Evolutionary conservation across 2,888 invertebrate genomes (phyloP).

Genomic region (Junonia oenone): DNA sequence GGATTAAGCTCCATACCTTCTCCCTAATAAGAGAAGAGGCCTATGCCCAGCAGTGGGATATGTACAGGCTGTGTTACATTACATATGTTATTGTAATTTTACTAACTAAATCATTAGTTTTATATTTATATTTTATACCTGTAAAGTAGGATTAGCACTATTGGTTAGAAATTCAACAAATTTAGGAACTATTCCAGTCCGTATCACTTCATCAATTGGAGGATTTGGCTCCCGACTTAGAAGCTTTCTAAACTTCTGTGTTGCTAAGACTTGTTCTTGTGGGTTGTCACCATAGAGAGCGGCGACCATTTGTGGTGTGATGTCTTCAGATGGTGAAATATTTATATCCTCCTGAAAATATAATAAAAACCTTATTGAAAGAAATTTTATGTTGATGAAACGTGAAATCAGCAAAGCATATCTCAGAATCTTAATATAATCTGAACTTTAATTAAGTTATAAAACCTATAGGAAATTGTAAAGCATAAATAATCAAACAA

Average conservation of each 20-base stretch:
- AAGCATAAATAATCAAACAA: not conserved
- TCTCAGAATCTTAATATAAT: too few relatives aligned
- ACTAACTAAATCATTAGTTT: too few relatives aligned
- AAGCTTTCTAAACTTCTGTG: conserved; percentile 95
- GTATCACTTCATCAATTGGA: conserved; percentile 97
- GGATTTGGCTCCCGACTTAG: conserved; percentile 97
- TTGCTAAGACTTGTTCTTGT: conserved; percentile 90
- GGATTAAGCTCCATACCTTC: too few relatives aligned
- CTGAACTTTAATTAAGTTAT: too few relatives aligned
- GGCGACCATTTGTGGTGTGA: conserved; percentile 91
- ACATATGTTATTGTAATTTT: too few relatives aligned
- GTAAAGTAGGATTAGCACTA: conserved; percentile 89
- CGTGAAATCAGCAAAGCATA: too few relatives aligned
- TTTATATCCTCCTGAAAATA: conserved; percentile 65
- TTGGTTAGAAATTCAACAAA: conserved; percentile 95
- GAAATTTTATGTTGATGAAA: not conserved
- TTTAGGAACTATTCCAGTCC: conserved; percentile 94
- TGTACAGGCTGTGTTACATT: too few relatives aligned
- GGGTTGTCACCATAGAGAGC: conserved; percentile 88
- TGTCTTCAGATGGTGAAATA: conserved; percentile 69
- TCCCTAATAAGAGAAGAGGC: too few relatives aligned
- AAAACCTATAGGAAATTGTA: too few relatives aligned
- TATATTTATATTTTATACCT: conserved; percentile 73
- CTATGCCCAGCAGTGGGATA: too few relatives aligned
- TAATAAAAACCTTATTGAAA: not conserved